Base-by-base conservation (phyloP, 2,797 vertebrate genomes). In the Orientallactaga sibirica region DNA sequence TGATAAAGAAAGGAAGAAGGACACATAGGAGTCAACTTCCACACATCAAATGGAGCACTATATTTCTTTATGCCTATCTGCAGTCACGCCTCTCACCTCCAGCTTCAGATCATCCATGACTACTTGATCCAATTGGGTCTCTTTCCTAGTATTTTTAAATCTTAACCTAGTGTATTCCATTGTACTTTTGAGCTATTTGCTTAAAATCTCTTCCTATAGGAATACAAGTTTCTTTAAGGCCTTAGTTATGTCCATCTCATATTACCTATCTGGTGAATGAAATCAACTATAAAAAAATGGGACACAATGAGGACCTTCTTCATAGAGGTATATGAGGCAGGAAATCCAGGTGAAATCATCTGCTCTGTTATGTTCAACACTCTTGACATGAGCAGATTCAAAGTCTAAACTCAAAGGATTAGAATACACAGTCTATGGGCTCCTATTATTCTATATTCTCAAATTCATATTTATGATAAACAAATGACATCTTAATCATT, bases 391-490 rank as follows among this genome's bases (percentile, higher is more conserved):
- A 29, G 64, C 43, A 86, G 62, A 71, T 29, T n/a, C 77, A 74
- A 67, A 71, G 33, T 75, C 12, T 29, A 85, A 27, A 91, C 25
- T 61, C 55, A 62, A 20, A 78, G 4, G 24, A 75, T 25, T 27
- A 74, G 33, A 33, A 96, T 22, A 2, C 77, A 0, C 0, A 81
- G 37, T 70, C 80, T 43, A 10, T 67, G 67, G 58, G n/a, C 79
- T 19, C 15, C 18, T 73, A 67, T 79, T 41, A 79, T 58, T 66
- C 61, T 2, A 76, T n/a, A 77, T 81, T 58, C 48, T 89, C 52
- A 93, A 81, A 87, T 64, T 88, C 61, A 87, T 19, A 86, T 73
- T 77, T 92, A 24, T 61, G 14, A 70, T 43, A 20, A 93, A 91
- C 48, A 87, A 77, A 68, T 88, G 29, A n/a, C 10, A 80, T 16